phyloP scores from a whole-genome alignment of 2,888 invertebrate genomes.

The Lithophane ornitopus region DNA sequence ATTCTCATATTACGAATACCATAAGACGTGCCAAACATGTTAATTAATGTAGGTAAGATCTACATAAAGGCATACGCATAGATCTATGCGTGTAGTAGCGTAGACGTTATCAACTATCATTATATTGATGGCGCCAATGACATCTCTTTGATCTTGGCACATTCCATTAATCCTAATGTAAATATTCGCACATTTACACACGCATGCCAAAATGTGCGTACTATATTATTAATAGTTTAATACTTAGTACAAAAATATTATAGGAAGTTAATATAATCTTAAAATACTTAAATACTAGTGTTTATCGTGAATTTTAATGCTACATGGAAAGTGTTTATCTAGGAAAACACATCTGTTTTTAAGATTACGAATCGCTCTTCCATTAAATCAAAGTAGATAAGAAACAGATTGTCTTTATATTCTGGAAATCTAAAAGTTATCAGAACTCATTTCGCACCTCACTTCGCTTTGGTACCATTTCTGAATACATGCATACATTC shows the following conservation, averaged over 20 bases:
- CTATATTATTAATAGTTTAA: slow-evolving; percentile 27
- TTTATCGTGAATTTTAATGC: slow-evolving; percentile 19
- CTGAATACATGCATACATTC: not conserved
- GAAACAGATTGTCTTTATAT: slow-evolving; percentile 24
- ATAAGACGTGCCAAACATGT: not conserved
- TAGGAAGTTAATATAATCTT: no score
- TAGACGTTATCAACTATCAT: not conserved
- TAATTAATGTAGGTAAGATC: not conserved
- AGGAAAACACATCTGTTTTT: slow-evolving; percentile 28
- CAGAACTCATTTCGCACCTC: slow-evolving; percentile 19
- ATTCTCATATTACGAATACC: not conserved
- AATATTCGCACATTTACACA: slow-evolving; percentile 17
- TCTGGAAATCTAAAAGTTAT: slow-evolving; percentile 26
- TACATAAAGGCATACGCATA: not conserved
- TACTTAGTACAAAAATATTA: slow-evolving; percentile 2
- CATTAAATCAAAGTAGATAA: slow-evolving; percentile 33
- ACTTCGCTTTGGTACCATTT: not conserved
- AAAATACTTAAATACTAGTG: no score
- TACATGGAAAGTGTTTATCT: slow-evolving; percentile 23
- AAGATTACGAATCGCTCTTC: slow-evolving; percentile 32
- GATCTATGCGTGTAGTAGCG: not conserved
- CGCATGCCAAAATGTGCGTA: slow-evolving; percentile 47
- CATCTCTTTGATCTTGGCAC: slow-evolving; percentile 16
- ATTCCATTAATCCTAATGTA: slow-evolving; percentile 12
- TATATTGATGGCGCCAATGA: slow-evolving; percentile 23